Percentiles rank a stretch among this genome's conserved stretches.
Conservation (phyloP, 1,140 invertebrate species). For the Drosophila yakuba region DNA sequence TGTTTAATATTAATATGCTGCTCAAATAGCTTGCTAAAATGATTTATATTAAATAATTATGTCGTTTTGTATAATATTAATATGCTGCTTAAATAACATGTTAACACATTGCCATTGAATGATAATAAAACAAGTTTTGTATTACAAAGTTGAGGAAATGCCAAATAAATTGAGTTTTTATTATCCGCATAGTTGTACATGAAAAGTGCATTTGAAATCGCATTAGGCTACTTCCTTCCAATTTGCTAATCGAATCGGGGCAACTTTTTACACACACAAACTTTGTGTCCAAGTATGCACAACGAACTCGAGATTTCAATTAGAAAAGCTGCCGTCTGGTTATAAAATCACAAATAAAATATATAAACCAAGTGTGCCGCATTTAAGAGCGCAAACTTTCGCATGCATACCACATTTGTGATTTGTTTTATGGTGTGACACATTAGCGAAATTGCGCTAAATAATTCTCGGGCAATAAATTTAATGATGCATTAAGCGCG, state of each 20-base stretch:
- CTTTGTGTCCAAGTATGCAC: slow-evolving; percentile 11
- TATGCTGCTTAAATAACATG: too few species aligned
- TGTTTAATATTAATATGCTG: too few species aligned
- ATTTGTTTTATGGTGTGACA: slow-evolving; percentile 63
- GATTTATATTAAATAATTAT: too few species aligned
- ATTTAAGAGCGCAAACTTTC: slow-evolving; percentile 30
- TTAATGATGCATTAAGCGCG: slow-evolving; percentile 77
- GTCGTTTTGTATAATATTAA: too few species aligned
- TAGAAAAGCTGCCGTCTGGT: slow-evolving; percentile 1
- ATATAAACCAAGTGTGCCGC: slow-evolving; percentile 3
- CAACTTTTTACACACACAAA: background rate
- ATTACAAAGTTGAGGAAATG: too few species aligned
- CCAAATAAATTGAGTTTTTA: too few species aligned
- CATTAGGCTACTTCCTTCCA: background rate
- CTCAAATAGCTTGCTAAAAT: too few species aligned
- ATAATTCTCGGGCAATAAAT: slow-evolving; percentile 74
- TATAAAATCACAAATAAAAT: slow-evolving; percentile 10
- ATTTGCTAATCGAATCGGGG: background rate
- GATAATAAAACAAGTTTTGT: too few species aligned
- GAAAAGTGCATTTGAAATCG: background rate
- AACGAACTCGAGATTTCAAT: slow-evolving; percentile 16
- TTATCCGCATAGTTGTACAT: background rate
- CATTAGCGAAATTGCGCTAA: slow-evolving; percentile 76
- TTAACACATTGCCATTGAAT: too few species aligned
- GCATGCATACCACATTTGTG: slow-evolving; percentile 30